Conservation (phyloP, 2,888 invertebrate genomes). For the Catocala nupta region DNA sequence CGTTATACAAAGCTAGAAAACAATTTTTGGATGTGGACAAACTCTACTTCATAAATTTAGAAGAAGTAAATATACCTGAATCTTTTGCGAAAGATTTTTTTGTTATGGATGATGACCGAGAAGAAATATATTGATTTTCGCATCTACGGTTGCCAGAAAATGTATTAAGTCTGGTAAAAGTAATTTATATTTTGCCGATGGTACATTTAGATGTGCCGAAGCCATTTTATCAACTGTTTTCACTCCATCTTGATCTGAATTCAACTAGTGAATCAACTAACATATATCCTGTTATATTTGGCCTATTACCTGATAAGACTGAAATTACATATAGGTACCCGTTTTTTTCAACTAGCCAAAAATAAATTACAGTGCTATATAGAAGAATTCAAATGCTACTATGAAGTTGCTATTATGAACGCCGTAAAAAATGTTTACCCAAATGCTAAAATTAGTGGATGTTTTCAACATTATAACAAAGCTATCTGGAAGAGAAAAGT, state of each 20-base stretch:
- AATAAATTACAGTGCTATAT: no score
- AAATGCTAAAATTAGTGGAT: no score
- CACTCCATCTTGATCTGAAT: conserved; percentile 5
- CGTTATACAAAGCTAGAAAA: background rate
- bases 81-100: conserved; percentile 9
- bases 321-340: no score
- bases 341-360: no score
- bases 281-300: background rate
- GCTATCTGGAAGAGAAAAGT: no score
- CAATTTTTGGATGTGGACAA: conserved; percentile 5
- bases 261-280: conserved; percentile 8
- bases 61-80: conserved; percentile 7
- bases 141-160: conserved; percentile 8
- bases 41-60: conserved; percentile 5
- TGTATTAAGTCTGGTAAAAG: conserved; percentile 2
- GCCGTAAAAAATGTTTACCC: no score
- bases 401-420: no score
- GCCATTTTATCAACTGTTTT: background rate
- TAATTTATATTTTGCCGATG: conserved; percentile 5
- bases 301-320: no score
- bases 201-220: conserved; percentile 1
- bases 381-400: no score
- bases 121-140: conserved; percentile 8
- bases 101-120: conserved; percentile 1
- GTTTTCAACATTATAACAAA: no score